Base-by-base conservation (phyloP, 2,888 invertebrate genomes). In the Meloe dianella region DNA sequence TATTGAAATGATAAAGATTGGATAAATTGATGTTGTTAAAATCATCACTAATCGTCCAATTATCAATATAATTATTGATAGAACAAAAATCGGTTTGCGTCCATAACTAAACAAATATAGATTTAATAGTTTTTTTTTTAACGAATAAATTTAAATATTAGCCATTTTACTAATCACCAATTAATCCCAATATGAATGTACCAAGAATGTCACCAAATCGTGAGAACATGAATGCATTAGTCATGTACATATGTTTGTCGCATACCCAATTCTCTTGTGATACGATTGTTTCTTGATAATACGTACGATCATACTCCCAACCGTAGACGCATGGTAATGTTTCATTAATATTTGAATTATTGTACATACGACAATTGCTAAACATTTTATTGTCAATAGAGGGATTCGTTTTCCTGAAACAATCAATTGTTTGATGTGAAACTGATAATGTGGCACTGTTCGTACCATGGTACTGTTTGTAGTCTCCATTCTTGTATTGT, bases 201-300 rank as follows among this genome's bases (percentile, higher is more conserved):
- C 88, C 88, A 61, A 86, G 73, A 65, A 87, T 85, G 78, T 87
- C 87, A 35, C 87, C 86, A 63, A 86, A 80, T 73, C 86, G 85
- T 66, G 83, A 82, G 72, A 85, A 81, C 47, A 86, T 86, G 74
- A 88, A 85, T 41, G 86, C 83, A 79, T 88, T 87, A 65, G 88
- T 85, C 63, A 86, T 85, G 72, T 85, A 84, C 71, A 87, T 80
- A 71, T 85, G 84, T 74, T 85, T 84, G 38, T 85, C 84, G 75
- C 88, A 89, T 17, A 89, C 87, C 88, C 88, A 89, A 77, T 87
- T 75, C 78, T 86, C 84, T 67, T 85, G 81, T 3, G 86, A 84
- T 8, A 86, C 84, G 63, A 86, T 84, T 14, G 88, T 88, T 68
- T 77, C 76, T 35, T 79, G 80, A 75, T 86, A 88, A 85, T 87